phyloP scores from a whole-genome alignment of 2,797 vertebrate species.

The Chiloscyllium punctatum region DNA sequence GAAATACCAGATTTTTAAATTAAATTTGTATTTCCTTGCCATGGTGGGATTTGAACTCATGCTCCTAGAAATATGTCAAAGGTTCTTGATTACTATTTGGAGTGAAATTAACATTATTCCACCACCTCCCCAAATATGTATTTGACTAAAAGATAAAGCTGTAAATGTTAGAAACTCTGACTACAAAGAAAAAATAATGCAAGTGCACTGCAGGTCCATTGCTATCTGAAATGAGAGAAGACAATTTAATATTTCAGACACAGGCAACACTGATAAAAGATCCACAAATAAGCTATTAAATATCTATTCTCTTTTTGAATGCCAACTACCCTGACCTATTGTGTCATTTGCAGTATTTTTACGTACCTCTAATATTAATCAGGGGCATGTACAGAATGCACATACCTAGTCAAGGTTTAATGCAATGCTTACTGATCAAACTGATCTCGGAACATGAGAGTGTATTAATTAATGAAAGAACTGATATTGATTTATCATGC shows the following conservation, averaged over 20 bases:
- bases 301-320: not conserved
- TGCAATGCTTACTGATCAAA: not conserved
- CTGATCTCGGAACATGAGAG: not conserved
- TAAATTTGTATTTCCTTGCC: no score
- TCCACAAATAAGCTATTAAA: not conserved
- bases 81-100: no score
- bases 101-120: not conserved
- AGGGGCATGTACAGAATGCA: not conserved
- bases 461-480: conserved; percentile 14
- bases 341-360: not conserved
- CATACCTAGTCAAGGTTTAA: not conserved
- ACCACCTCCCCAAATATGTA: not conserved
- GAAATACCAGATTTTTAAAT: no score
- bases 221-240: not conserved
- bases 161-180: not conserved
- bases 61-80: no score
- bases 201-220: not conserved
- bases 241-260: not conserved
- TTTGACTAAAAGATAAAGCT: not conserved
- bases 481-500: not conserved
- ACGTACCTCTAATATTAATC: not conserved
- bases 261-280: not conserved
- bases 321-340: not conserved
- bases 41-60: no score
- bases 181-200: not conserved